Conservation (phyloP, 2,888 invertebrate genomes). For the Ectemnius lituratus region DNA sequence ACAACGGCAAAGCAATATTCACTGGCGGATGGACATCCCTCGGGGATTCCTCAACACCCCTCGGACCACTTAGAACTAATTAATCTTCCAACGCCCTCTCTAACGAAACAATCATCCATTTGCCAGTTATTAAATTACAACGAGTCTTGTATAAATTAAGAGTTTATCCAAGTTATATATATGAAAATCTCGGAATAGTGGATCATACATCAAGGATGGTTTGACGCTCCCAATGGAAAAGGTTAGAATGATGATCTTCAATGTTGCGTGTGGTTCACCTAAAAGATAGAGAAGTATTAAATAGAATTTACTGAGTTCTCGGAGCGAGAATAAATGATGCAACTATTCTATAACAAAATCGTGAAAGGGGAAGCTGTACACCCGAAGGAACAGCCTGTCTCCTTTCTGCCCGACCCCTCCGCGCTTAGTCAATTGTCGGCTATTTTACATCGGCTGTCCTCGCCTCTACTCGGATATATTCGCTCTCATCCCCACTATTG, state of each 20-base stretch:
- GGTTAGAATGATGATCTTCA: no score
- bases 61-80: not conserved
- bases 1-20: not conserved
- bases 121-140: no score
- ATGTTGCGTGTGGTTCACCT: no score
- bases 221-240: no score
- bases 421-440: conserved; percentile 72
- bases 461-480: conserved; percentile 62
- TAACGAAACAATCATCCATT: no score
- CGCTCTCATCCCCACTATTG: conserved; percentile 53
- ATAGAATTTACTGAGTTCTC: not conserved
- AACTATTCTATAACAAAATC: conserved; percentile 69
- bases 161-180: no score
- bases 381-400: conserved; percentile 70
- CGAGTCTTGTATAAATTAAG: no score
- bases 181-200: no score
- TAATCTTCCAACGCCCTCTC: not conserved
- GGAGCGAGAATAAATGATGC: conserved; percentile 23
- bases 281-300: not conserved
- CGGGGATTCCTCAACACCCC: not conserved
- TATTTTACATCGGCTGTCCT: conserved; percentile 69
- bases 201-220: no score
- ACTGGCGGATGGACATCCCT: conserved; percentile 1
- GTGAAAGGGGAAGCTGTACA: conserved; percentile 75
- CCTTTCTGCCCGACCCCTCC: conserved; percentile 58